phyloP scores from a whole-genome alignment of 2,888 invertebrate species.

The Zelleria hepariella region DNA sequence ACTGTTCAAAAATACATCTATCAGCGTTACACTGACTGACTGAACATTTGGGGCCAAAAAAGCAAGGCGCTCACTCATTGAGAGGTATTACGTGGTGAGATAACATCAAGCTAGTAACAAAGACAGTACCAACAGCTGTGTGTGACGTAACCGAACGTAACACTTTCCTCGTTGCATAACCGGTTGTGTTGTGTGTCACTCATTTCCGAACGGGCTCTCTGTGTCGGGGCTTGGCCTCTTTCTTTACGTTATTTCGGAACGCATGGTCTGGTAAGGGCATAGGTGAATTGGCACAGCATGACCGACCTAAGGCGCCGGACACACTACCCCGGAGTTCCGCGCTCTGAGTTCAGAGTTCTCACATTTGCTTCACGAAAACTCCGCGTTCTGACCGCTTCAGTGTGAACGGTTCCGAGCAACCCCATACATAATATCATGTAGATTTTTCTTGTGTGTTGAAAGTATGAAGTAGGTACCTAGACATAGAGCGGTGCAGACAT shows the following conservation, averaged over 20 bases:
- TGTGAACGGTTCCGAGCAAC: too few species aligned
- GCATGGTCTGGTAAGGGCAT: not conserved
- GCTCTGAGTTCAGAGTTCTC: too few species aligned
- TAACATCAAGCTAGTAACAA: not conserved
- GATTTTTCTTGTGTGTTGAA: too few species aligned
- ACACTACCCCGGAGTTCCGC: too few species aligned
- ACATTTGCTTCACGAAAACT: too few species aligned
- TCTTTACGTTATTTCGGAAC: not conserved
- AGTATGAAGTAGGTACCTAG: too few species aligned
- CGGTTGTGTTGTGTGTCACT: not conserved
- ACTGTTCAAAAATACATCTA: not conserved
- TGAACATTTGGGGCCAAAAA: not conserved
- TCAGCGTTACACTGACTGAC: not conserved
- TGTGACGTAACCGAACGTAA: constrained; percentile 15
- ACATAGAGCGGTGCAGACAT: too few species aligned
- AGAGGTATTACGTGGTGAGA: not conserved
- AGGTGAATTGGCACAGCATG: not conserved
- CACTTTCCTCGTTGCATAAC: constrained; percentile 1
- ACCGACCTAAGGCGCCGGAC: too few species aligned
- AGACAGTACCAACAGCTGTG: constrained; percentile 8
- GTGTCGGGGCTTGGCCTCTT: constrained; percentile 9
- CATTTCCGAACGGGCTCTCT: constrained; percentile 10
- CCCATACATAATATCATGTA: too few species aligned
- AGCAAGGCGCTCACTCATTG: not conserved
- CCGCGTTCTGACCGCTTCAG: too few species aligned